A percentile compares a stretch with the other conserved stretches of the same genome.
phyloP scores from a whole-genome alignment of 2,888 invertebrate species.

The Ypsolopha sequella region DNA sequence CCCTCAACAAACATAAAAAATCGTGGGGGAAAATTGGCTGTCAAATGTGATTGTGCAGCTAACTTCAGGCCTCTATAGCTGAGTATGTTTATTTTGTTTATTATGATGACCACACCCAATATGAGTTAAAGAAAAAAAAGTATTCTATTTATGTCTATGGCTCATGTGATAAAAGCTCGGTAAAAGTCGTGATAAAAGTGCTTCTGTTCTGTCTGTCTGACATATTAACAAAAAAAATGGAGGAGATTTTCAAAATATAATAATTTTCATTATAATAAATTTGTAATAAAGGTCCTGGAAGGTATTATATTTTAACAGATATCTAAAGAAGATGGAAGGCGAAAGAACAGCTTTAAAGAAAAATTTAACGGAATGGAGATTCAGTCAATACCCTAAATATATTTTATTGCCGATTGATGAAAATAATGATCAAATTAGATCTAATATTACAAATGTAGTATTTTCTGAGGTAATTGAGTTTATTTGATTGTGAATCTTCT shows the following conservation, averaged over 20 bases:
- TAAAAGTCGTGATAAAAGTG: no score
- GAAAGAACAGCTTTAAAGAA: conserved; percentile 39
- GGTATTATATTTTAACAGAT: neutral
- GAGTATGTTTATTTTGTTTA: no score
- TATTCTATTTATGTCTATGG: no score
- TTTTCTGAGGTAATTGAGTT: conserved; percentile 71
- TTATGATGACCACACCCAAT: no score
- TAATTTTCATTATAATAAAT: neutral
- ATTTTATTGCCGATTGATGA: conserved; percentile 69
- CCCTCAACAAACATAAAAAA: no score
- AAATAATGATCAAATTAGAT: conserved; percentile 60
- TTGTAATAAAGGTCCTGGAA: neutral
- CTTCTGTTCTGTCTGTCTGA: no score
- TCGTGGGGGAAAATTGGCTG: no score
- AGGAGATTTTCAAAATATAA: neutral
- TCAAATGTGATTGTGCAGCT: no score
- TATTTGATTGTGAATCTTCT: no score
- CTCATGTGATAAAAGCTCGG: no score
- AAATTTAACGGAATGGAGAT: conserved; percentile 60
- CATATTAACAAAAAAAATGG: neutral
- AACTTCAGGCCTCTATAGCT: no score
- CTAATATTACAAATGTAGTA: conserved; percentile 67
- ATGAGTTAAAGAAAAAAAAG: no score
- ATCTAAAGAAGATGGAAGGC: conserved; percentile 52
- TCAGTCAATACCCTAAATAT: conserved; percentile 59